These are phyloP conservation scores for Trichonephila clavata DNA, from an alignment of 1,140 invertebrate genomes.

Conservation along the genomic window DNA sequence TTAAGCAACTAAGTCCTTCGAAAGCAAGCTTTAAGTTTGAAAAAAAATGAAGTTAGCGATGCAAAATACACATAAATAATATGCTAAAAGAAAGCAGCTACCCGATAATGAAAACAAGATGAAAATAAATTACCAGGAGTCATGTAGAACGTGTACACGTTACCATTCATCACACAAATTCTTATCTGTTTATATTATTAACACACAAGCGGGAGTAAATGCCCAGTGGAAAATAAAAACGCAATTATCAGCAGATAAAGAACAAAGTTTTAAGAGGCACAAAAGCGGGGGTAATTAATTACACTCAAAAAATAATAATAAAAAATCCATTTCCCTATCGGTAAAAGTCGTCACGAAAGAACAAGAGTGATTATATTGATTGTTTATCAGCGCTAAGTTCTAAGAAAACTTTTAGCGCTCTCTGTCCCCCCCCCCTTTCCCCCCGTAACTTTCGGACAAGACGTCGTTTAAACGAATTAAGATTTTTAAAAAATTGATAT, in stretches of 20 bases:
- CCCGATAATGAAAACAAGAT: constrained; percentile 76
- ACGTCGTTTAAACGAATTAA: constrained; percentile 62
- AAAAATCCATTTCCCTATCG: constrained; percentile 73
- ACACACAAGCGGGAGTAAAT: constrained; percentile 75
- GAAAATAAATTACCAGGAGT: constrained; percentile 74
- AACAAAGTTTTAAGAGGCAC: constrained; percentile 73
- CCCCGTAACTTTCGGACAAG: constrained; percentile 53
- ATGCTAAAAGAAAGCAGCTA: constrained; percentile 71
- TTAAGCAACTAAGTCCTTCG: constrained; percentile 12
- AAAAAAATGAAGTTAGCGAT: constrained; percentile 58
- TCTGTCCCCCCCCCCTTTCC: constrained; percentile 1
- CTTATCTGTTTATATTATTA: constrained; percentile 77
- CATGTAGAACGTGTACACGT: constrained; percentile 72
- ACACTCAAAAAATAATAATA: constrained; percentile 73
- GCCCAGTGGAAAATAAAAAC: constrained; percentile 76
- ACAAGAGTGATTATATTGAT: constrained; percentile 76
- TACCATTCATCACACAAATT: constrained; percentile 74
- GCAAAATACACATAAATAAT: constrained; percentile 75
- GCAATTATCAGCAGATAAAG: constrained; percentile 76
- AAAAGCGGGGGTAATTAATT: constrained; percentile 75
- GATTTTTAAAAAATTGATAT: constrained; percentile 73
- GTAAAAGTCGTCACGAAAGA: constrained; percentile 71
- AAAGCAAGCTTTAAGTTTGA: not conserved
- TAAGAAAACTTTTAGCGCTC: constrained; percentile 63
- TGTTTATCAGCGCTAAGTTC: constrained; percentile 73